Base-by-base conservation (phyloP, 2,113 vertebrate genomes). In the Sinocyclocheilus maitianheensis region DNA sequence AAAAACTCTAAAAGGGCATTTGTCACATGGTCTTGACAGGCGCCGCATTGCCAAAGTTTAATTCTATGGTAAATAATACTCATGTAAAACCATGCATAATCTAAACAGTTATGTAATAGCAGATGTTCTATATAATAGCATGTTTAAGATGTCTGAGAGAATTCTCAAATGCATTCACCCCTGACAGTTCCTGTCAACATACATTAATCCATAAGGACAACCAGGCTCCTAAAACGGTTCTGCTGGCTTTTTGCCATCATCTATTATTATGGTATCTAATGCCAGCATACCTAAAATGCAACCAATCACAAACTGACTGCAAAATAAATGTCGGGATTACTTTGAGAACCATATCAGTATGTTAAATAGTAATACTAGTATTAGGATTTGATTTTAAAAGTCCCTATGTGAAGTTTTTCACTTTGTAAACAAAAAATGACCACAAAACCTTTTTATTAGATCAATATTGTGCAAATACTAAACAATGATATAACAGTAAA, bases 401-500 rank as follows among this genome's bases (percentile, higher is more conserved):
- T 76, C 13, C n/a, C 14, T 75, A 6, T 7, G 22, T 76, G 43
- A 51, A 8, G 40, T 30, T 14, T 46, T 48, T 48, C 14, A 53
- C 18, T 77, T 34, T 55, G 76, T 77, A 53, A 55, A 77, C 1
- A 16, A 24, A 75, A 40, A 26, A 55, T 18, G 13, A 51, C 26
- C 16, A 34, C 24, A 74, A n/a, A 48, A 7, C 12, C 5, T 40
- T 4, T 76, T 55, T 53, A 77, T 55, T 55, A 77, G 76, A 51
- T 77, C 48, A 77, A 5, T 55, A 55, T 55, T 55, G 48, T 77
- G 76, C 14, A 53, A 77, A 77, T 24, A 77, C 75, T 9, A 26
- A 76, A 76, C 13, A 77, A 16, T 55, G 76, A 20, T 24, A 20
- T 55, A 24, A 80, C 34, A 40, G 30, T 62, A 37, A 22, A 60